Conservation (phyloP, 2,888 invertebrate species). For the Polymixis flavicincta region DNA sequence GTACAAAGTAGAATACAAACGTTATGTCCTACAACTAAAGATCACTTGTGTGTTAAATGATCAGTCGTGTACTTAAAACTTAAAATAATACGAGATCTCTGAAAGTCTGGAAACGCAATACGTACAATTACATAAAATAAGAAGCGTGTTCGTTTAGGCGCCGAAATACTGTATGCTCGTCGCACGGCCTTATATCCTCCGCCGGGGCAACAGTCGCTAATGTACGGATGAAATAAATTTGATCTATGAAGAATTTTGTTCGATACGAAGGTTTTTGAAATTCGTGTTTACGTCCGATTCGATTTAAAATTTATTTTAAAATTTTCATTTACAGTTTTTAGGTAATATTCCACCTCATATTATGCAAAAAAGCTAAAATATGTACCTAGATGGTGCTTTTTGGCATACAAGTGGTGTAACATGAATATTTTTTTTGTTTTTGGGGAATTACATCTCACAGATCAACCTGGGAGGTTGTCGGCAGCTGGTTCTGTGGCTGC, state of each 20-base stretch:
- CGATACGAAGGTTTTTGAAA: neutral
- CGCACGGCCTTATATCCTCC: slow-evolving; percentile 52
- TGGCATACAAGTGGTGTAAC: neutral
- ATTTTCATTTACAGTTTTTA: neutral
- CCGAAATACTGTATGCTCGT: slow-evolving; percentile 57
- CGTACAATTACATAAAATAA: slow-evolving; percentile 85
- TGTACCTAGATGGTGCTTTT: neutral
- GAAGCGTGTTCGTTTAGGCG: slow-evolving; percentile 75
- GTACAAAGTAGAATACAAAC: slow-evolving; percentile 71
- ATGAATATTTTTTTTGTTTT: neutral
- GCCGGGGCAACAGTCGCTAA: slow-evolving; percentile 13
- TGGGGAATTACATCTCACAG: too few species aligned
- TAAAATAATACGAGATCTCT: slow-evolving; percentile 90
- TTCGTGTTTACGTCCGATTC: neutral
- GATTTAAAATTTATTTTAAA: neutral
- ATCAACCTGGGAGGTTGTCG: too few species aligned
- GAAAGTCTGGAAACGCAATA: slow-evolving; percentile 90
- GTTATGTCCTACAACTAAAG: slow-evolving; percentile 79
- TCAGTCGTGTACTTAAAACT: slow-evolving; percentile 88
- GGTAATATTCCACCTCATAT: neutral
- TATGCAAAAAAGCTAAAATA: neutral
- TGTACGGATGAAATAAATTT: slow-evolving; percentile 9
- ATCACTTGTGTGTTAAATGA: slow-evolving; percentile 85
- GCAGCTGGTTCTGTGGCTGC: too few species aligned
- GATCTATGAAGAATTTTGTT: neutral